A percentile compares a stretch with the other conserved stretches of the same genome.
Evolutionary conservation across 2,888 invertebrate genomes (phyloP).

Genomic region (Nymphalis c-album): DNA sequence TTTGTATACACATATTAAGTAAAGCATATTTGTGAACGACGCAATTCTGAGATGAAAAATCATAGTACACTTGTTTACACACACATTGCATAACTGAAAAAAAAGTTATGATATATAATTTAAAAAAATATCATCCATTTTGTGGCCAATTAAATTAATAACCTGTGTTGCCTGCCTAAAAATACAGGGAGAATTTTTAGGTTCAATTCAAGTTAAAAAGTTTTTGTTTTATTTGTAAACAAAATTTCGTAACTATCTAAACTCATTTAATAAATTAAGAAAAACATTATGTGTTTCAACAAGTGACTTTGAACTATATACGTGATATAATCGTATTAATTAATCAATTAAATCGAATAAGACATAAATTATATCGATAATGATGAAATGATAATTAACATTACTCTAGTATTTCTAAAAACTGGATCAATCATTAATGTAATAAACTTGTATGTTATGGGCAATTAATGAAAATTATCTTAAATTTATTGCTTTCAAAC

Average conservation of each 20-base stretch:
- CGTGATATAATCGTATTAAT: not conserved
- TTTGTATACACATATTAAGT: not conserved
- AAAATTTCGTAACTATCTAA: not conserved
- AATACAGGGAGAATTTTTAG: no score
- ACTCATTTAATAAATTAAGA: not conserved
- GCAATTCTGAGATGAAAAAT: no score
- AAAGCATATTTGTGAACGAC: no score
- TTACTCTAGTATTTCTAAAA: not conserved
- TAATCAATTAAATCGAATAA: not conserved
- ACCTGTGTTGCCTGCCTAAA: no score
- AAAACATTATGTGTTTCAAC: not conserved
- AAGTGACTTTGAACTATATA: constrained; percentile 13
- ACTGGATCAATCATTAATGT: not conserved
- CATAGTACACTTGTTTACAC: no score
- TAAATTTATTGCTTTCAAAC: not conserved
- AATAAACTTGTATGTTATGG: not conserved
- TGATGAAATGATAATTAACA: not conserved
- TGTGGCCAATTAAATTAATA: no score
- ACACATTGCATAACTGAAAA: no score
- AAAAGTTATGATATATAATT: no score
- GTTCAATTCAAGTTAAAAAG: no score
- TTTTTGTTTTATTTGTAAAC: no score
- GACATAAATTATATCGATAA: constrained; percentile 4
- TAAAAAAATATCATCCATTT: no score
- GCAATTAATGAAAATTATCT: constrained; percentile 1